phyloP scores from a whole-genome alignment of 2,888 invertebrate genomes.

The Noctua comes region DNA sequence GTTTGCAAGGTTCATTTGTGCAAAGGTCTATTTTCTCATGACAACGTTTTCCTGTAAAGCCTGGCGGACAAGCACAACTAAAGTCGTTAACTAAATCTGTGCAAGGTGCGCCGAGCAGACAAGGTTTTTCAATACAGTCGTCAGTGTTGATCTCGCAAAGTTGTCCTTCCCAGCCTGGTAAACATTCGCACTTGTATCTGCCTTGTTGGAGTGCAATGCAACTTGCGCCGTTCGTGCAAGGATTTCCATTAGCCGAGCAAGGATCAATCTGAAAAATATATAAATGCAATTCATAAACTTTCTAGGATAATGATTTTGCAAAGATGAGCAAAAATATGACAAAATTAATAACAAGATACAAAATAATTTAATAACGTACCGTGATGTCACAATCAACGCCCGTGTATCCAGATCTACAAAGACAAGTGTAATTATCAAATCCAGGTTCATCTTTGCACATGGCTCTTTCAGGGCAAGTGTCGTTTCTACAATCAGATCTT shows the following conservation, averaged over 20 bases:
- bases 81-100: slow-evolving; percentile 98
- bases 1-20: slow-evolving; percentile 96
- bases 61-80: slow-evolving; percentile 97
- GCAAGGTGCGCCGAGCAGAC: slow-evolving; percentile 96
- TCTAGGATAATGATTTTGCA: not conserved
- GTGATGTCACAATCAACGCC: slow-evolving; percentile 97
- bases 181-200: slow-evolving; percentile 98
- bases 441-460: slow-evolving; percentile 99
- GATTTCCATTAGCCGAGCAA: slow-evolving; percentile 96
- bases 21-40: slow-evolving; percentile 98
- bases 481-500: slow-evolving; percentile 95
- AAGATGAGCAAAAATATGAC: not conserved
- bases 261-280: slow-evolving; percentile 94
- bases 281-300: slow-evolving; percentile 33
- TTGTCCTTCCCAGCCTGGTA: slow-evolving; percentile 99
- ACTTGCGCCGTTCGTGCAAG: slow-evolving; percentile 97
- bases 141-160: slow-evolving; percentile 98
- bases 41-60: slow-evolving; percentile 98
- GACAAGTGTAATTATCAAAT: slow-evolving; percentile 96
- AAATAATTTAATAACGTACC: slow-evolving; percentile 83
- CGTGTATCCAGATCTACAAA: slow-evolving; percentile 98
- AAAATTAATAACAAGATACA: not conserved
- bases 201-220: slow-evolving; percentile 97
- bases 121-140: slow-evolving; percentile 98
- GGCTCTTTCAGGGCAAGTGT: slow-evolving; percentile 98